These are phyloP conservation scores for Eucriotettix oculatus DNA, from an alignment of 2,888 invertebrate genomes.

Conservation along the genomic window DNA sequence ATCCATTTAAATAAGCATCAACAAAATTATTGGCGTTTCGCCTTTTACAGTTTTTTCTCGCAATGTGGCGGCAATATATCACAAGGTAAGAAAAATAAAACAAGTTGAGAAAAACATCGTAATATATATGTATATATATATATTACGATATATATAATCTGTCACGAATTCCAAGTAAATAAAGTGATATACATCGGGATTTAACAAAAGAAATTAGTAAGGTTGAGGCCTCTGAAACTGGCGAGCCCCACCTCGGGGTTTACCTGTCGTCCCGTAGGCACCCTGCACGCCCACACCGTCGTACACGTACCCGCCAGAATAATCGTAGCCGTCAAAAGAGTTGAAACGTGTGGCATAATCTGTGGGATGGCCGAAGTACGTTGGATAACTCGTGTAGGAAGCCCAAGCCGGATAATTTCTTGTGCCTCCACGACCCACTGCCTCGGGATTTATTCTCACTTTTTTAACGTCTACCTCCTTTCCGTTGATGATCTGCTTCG, in stretches of 20 bases:
- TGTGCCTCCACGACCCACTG: conserved; percentile 16
- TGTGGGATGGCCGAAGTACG: conserved; percentile 14
- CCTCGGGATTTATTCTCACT: conserved; percentile 36
- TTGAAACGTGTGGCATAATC: conserved; percentile 23
- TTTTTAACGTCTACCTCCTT: conserved; percentile 38
- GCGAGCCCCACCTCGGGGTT: conserved; percentile 25
- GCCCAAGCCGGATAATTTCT: conserved; percentile 12
- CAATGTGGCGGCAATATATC: too few species aligned
- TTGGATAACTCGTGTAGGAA: conserved; percentile 15
- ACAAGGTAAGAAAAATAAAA: too few species aligned
- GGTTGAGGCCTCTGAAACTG: conserved; percentile 29
- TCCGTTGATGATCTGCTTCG: conserved; percentile 38
- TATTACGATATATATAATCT: too few species aligned
- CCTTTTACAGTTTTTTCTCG: too few species aligned
- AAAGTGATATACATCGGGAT: too few species aligned
- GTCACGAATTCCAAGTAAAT: too few species aligned
- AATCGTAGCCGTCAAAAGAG: conserved; percentile 26
- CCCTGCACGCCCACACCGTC: conserved; percentile 17
- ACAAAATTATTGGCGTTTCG: too few species aligned
- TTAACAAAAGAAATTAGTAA: conserved; percentile 17
- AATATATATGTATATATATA: too few species aligned
- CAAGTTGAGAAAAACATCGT: too few species aligned
- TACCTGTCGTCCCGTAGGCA: conserved; percentile 15
- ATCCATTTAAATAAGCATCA: too few species aligned
- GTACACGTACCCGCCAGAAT: conserved; percentile 24